phyloP scores from a whole-genome alignment of 2,113 vertebrate genomes.

The Hippocampus guttulatus region DNA sequence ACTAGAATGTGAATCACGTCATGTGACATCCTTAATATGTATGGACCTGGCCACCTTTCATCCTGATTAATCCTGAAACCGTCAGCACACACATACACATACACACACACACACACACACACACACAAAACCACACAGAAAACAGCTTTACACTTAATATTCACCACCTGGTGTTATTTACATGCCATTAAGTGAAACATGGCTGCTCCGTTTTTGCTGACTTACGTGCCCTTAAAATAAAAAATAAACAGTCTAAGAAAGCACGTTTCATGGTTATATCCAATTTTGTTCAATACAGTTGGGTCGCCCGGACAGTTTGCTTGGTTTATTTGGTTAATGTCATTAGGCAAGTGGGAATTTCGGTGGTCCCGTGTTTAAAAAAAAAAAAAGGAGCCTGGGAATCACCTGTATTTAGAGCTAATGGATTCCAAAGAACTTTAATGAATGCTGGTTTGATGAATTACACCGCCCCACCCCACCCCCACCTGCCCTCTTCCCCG shows the following conservation, averaged over 20 bases:
- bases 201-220: constrained; percentile 33
- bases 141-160: constrained; percentile 68
- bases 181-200: constrained; percentile 60
- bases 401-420: constrained; percentile 94
- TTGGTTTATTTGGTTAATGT: constrained; percentile 62
- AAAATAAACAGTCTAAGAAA: neutral
- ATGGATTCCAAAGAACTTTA: constrained; percentile 94
- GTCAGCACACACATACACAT: constrained; percentile 35
- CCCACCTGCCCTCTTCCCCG: constrained; percentile 23
- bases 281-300: constrained; percentile 69
- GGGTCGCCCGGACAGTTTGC: constrained; percentile 70
- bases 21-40: constrained; percentile 8
- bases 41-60: constrained; percentile 50
- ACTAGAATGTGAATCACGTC: neutral
- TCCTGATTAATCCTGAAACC: constrained; percentile 22
- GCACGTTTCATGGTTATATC: constrained; percentile 65
- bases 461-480: constrained; percentile 61
- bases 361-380: constrained; percentile 70
- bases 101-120: constrained; percentile 34
- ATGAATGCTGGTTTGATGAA: constrained; percentile 90
- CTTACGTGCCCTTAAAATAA: neutral
- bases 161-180: constrained; percentile 73
- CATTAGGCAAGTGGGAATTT: constrained; percentile 75
- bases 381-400: constrained; percentile 72
- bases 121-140: constrained; percentile 47